Evolutionary conservation across 2,888 invertebrate genomes (phyloP).

Genomic region (Synanthedon andrenaeformis): DNA sequence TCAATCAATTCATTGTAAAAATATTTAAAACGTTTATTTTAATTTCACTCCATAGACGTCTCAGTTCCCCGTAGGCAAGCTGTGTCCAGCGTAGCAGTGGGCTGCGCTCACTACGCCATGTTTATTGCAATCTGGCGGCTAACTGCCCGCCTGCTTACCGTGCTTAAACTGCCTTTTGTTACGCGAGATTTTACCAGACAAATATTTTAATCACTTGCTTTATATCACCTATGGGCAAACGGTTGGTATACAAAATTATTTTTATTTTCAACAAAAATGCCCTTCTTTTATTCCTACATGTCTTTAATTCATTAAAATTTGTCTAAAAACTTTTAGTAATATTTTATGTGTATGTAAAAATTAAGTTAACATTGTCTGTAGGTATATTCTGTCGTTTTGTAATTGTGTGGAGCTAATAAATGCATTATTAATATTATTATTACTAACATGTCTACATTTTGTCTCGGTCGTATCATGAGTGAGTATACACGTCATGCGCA

Average conservation of each 20-base stretch:
- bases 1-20: background rate
- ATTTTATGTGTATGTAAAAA: too few species aligned
- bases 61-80: constrained; percentile 39
- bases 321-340: too few species aligned
- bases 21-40: background rate
- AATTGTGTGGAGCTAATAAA: too few species aligned
- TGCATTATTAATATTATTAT: too few species aligned
- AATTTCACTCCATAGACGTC: constrained; percentile 20
- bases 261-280: background rate
- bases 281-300: too few species aligned
- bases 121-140: constrained; percentile 67
- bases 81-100: constrained; percentile 51
- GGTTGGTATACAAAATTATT: background rate
- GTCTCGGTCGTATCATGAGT: too few species aligned
- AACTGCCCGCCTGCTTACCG: constrained; percentile 58
- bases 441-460: too few species aligned
- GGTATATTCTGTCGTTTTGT: too few species aligned
- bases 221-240: background rate
- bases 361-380: too few species aligned
- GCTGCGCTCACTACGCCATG: constrained; percentile 56
- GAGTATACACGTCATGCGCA: too few species aligned
- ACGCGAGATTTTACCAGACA: constrained; percentile 24
- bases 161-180: constrained; percentile 48
- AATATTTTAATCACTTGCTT: background rate
- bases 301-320: too few species aligned